Evolutionary conservation across 2,113 vertebrate species (phyloP).

Genomic region (Halcyon malimbica): DNA sequence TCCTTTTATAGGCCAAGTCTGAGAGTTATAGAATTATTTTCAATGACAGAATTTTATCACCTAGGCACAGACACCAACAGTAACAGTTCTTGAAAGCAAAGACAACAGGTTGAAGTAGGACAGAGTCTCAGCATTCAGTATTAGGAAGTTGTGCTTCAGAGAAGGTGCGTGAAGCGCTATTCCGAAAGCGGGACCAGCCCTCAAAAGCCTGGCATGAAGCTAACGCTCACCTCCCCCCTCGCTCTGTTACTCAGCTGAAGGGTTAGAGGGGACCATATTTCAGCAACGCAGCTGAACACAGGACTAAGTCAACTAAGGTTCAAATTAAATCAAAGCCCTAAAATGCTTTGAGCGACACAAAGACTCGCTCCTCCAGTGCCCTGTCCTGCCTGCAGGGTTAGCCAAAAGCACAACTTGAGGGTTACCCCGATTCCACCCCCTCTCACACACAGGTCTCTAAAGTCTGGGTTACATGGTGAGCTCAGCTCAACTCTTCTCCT

Average conservation of each 20-base stretch:
- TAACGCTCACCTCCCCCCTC: background rate
- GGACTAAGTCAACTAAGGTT: background rate
- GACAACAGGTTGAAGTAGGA: constrained; percentile 29
- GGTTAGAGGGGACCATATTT: background rate
- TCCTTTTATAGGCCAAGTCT: background rate
- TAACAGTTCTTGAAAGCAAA: constrained; percentile 57
- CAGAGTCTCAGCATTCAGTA: background rate
- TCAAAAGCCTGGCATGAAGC: background rate
- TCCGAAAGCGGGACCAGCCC: background rate
- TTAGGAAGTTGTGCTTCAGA: background rate
- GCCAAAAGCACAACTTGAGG: background rate
- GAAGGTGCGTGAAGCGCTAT: background rate
- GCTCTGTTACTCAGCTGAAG: background rate
- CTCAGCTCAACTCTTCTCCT: background rate
- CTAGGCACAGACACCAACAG: constrained; percentile 46
- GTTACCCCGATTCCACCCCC: background rate
- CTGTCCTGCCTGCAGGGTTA: background rate
- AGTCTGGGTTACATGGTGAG: background rate
- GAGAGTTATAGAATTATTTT: background rate
- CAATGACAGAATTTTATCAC: background rate
- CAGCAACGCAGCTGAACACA: background rate
- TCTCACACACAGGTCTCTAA: background rate
- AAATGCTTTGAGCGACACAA: background rate
- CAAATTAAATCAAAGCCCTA: background rate
- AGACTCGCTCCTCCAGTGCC: background rate